Percentiles rank a stretch among this genome's conserved stretches.
Conservation (phyloP, 1,140 invertebrate species). For the Hyles vespertilio region DNA sequence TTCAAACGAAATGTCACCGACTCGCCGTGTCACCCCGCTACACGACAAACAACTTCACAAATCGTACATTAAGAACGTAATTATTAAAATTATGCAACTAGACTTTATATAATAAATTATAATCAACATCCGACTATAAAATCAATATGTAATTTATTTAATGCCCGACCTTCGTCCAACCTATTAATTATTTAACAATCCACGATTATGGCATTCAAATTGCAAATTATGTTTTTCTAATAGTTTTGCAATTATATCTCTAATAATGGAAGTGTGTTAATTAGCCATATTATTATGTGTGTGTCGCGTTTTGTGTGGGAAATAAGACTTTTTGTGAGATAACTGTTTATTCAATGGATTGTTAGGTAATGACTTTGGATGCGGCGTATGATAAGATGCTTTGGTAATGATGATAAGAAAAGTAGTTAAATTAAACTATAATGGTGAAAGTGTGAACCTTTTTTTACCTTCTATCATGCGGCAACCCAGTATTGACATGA, state of each 20-base stretch:
- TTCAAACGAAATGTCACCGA: no score
- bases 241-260: constrained; percentile 21
- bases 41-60: constrained; percentile 1
- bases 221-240: constrained; percentile 32
- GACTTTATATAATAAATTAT: constrained; percentile 11
- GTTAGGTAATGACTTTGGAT: no score
- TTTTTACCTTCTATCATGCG: no score
- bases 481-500: no score
- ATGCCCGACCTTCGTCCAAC: constrained; percentile 27
- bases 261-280: constrained; percentile 27
- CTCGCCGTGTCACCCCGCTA: not conserved
- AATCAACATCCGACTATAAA: constrained; percentile 25
- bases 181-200: constrained; percentile 35
- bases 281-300: constrained; percentile 23
- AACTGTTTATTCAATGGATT: not conserved
- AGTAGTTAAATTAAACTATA: no score
- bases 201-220: constrained; percentile 38
- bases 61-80: not conserved
- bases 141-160: constrained; percentile 37
- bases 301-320: constrained; percentile 22
- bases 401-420: no score
- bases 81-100: constrained; percentile 5
- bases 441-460: no score
- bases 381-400: no score
- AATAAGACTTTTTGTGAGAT: not conserved